Conservation (phyloP, 2,113 vertebrate genomes). For the Labrus mixtus region DNA sequence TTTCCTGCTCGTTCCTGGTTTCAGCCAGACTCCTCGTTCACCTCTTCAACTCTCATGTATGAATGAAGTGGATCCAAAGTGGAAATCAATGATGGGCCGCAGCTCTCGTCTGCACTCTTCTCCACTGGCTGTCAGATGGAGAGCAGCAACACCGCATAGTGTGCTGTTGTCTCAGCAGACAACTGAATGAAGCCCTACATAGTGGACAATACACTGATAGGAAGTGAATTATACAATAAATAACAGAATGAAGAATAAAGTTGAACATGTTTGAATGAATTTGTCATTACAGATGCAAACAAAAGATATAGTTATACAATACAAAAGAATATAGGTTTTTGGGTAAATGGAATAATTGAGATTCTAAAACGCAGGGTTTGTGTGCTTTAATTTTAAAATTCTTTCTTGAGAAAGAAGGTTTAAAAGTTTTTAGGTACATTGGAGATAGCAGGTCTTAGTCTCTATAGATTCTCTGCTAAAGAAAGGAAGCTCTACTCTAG, state of each 20-base stretch:
- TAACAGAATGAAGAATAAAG: not conserved
- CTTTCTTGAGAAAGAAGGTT: too few species aligned
- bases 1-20: not conserved
- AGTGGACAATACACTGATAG: not conserved
- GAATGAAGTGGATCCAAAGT: constrained; percentile 51
- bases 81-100: constrained; percentile 55
- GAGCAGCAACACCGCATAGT: not conserved
- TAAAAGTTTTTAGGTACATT: too few species aligned
- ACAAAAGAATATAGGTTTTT: not conserved
- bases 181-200: not conserved
- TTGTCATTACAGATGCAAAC: not conserved
- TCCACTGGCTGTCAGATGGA: constrained; percentile 20
- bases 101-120: constrained; percentile 20
- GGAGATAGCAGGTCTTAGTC: too few species aligned
- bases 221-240: not conserved
- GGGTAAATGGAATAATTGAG: too few species aligned
- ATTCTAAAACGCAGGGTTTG: too few species aligned
- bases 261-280: not conserved
- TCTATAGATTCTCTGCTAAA: not conserved
- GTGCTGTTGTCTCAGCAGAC: constrained; percentile 2
- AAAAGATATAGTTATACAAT: not conserved
- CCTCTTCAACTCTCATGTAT: constrained; percentile 32
- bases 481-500: not conserved
- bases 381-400: too few species aligned
- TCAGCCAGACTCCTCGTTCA: constrained; percentile 21